phyloP scores from a whole-genome alignment of 2,888 invertebrate genomes.

The Altica lythri region DNA sequence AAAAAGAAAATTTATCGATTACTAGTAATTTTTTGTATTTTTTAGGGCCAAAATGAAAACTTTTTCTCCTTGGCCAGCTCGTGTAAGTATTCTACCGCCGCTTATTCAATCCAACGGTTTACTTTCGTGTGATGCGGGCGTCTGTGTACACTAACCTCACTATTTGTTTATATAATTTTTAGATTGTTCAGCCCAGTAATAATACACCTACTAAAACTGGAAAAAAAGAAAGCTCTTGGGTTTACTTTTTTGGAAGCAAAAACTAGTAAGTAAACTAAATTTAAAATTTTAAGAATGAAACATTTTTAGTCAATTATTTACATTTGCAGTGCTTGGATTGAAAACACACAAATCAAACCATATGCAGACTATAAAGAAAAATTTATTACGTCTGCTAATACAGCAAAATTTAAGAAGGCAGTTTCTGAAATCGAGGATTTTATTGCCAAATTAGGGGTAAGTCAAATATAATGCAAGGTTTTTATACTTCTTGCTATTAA shows the following conservation, averaged over 20 bases:
- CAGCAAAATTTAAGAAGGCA: slow-evolving; percentile 77
- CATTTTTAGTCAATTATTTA: no score
- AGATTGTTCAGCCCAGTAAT: slow-evolving; percentile 82
- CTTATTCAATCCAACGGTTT: slow-evolving; percentile 56
- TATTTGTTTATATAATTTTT: slow-evolving; percentile 50
- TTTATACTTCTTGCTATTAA: no score
- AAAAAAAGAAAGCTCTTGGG: slow-evolving; percentile 81
- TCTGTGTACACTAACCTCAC: slow-evolving; percentile 34
- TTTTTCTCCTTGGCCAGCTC: slow-evolving; percentile 95
- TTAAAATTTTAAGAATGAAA: no score
- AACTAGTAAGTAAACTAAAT: slow-evolving; percentile 96
- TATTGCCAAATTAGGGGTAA: slow-evolving; percentile 64
- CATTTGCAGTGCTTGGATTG: slow-evolving; percentile 96
- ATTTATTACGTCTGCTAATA: slow-evolving; percentile 75
- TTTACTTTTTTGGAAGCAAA: slow-evolving; percentile 93
- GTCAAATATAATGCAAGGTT: no score
- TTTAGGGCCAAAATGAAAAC: slow-evolving; percentile 98
- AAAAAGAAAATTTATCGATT: no score
- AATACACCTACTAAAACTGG: slow-evolving; percentile 74
- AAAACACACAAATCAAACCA: slow-evolving; percentile 79
- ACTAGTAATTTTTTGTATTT: slow-evolving; percentile 54
- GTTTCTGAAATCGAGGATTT: slow-evolving; percentile 80
- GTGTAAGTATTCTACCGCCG: slow-evolving; percentile 71
- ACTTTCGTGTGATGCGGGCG: slow-evolving; percentile 34
- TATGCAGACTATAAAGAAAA: slow-evolving; percentile 81